Evolutionary conservation across 2,113 vertebrate species (phyloP), one percentile per base, ranked within the genome.

Genomic region (Pedionomus torquatus): DNA sequence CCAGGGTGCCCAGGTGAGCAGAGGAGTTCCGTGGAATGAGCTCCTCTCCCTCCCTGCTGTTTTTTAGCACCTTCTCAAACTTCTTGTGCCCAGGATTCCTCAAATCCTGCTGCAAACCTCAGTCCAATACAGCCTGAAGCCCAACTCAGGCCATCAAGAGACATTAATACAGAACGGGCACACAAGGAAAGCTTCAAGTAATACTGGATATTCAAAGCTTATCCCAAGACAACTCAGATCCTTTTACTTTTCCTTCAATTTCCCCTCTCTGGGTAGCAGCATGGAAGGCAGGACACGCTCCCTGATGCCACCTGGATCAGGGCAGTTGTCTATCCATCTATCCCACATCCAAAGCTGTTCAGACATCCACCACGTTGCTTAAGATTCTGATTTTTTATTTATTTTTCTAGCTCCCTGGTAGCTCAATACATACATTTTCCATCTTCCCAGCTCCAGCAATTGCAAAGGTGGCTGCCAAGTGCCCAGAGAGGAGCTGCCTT

Each of bases 121-220:
- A 1, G 19, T 7, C 44, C 60, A 35, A 15, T 31, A 19, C 39
- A 60, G 37, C 74, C 49, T 24, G 9, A 9, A 58, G 57, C 43
- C 61, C 5, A 16, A 24, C 68, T 64, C 21, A 6, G 43, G 43
- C 49, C 25, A 30, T 24, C 7, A 13, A 23, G 65, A 49, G 46
- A n/a, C 19, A 26, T 5, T 5, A 46, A 6, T 3, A n/a, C 19
- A 2, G 5, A 26, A 44, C 0, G 1, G 55, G 64, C 33, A 23
- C 19, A 13, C 23, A 24, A 10, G 21, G 31, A 65, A 46, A 71
- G 44, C 44, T 66, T 28, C 18, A 6, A 5, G 33, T 17, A 35
- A 33, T 10, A 33, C 3, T 6, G 15, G 41, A 6, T 54, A 24
- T 66, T 1, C 17, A 65, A 71, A 77, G 30, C 44, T 74, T 39